Percentiles rank a stretch among this genome's conserved stretches.
Evolutionary conservation across 2,113 vertebrate genomes (phyloP).

Genomic region (Propithecus coquereli): DNA sequence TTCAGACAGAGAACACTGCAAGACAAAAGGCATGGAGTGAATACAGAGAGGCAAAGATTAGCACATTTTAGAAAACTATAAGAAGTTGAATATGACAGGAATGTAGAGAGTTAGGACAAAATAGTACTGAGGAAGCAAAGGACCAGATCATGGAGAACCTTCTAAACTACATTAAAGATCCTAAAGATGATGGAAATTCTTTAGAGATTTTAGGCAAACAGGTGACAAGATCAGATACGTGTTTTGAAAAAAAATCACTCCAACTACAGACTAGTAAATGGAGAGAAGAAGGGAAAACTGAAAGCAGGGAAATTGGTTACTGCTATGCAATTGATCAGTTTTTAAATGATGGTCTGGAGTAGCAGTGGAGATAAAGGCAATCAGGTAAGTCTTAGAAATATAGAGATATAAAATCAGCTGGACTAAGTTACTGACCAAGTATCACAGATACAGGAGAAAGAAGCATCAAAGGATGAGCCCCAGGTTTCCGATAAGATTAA

Average conservation of each 20-base stretch:
- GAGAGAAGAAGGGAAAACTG: not conserved
- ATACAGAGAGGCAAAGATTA: not conserved
- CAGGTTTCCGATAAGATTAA: not conserved
- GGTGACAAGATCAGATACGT: not conserved
- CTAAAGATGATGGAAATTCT: not conserved
- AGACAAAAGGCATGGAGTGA: not conserved
- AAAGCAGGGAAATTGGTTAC: not conserved
- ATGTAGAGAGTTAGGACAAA: not conserved
- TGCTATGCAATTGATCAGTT: not conserved
- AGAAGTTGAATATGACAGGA: not conserved
- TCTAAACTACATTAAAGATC: not conserved
- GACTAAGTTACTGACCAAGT: not conserved
- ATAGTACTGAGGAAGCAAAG: not conserved
- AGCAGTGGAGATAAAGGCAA: not conserved
- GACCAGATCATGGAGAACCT: not conserved
- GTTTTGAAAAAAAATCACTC: slow-evolving; percentile 44
- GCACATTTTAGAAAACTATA: not conserved
- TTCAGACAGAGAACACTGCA: not conserved
- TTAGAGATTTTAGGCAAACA: not conserved
- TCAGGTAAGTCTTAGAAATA: not conserved
- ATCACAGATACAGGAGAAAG: not conserved
- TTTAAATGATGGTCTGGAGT: not conserved
- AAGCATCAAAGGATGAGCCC: not conserved
- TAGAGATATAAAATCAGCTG: not conserved
- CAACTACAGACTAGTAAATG: not conserved